Conservation (phyloP, 2,888 invertebrate genomes). For the Diarsia mendica region DNA sequence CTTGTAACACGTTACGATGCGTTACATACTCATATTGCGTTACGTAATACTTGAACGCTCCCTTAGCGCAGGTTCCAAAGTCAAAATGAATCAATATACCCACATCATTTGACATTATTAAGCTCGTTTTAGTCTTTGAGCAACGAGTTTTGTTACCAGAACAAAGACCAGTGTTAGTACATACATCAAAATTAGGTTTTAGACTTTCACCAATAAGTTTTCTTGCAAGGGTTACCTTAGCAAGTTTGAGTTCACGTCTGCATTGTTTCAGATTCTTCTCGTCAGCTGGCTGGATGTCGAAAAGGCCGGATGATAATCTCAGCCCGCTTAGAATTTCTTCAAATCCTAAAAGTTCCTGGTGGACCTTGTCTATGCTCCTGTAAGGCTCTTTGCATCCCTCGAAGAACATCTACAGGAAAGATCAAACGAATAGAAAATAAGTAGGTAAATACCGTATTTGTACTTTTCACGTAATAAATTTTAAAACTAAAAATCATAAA, state of each 20-base stretch:
- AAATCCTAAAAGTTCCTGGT: conserved; percentile 91
- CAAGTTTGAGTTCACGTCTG: conserved; percentile 93
- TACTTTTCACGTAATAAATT: too few species aligned
- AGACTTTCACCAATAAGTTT: neutral
- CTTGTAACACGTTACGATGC: too few species aligned
- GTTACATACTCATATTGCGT: too few species aligned
- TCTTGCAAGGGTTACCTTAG: conserved; percentile 90
- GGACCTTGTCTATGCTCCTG: conserved; percentile 92
- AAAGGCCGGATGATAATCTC: conserved; percentile 94
- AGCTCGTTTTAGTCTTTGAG: neutral
- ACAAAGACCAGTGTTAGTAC: neutral
- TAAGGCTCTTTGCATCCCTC: conserved; percentile 93
- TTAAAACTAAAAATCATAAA: too few species aligned
- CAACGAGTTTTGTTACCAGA: neutral
- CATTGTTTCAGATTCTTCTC: conserved; percentile 94
- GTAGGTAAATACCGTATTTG: too few species aligned
- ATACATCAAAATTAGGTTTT: neutral
- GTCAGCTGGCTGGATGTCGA: conserved; percentile 96
- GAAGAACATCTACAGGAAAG: conserved; percentile 88
- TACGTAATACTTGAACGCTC: too few species aligned
- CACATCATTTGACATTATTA: neutral
- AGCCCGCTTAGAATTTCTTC: conserved; percentile 93
- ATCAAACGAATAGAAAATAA: neutral
- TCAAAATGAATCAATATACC: neutral
- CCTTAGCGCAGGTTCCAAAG: neutral